A percentile compares a stretch with the other conserved stretches of the same genome.
These are phyloP conservation scores for Eurystomus glaucurus DNA, from an alignment of 2,797 vertebrate species.

Conservation along the genomic window DNA sequence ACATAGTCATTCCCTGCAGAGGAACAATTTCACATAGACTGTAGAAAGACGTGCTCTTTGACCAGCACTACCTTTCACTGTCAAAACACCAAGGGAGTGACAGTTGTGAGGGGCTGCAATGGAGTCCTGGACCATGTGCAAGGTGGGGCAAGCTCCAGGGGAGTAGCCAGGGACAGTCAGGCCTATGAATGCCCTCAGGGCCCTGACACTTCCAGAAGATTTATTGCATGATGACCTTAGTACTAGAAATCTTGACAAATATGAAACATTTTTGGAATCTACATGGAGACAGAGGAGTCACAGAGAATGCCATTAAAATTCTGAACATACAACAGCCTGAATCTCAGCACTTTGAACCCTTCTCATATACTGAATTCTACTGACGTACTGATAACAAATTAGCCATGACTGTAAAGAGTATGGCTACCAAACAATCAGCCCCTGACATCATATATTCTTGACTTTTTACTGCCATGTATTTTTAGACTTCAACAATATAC, in stretches of 20 bases:
- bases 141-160: rapidly evolving
- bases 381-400: not conserved
- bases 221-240: not conserved
- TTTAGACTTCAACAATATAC: constrained; percentile 1
- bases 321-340: not conserved
- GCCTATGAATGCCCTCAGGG: not conserved
- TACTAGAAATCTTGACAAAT: not conserved
- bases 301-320: not conserved
- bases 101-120: rapidly evolving
- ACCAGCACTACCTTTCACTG: rapidly evolving
- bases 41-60: not conserved
- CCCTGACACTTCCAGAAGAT: rapidly evolving
- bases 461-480: not conserved
- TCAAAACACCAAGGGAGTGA: rapidly evolving
- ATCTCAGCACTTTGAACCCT: not conserved
- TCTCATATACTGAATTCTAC: not conserved
- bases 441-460: not conserved
- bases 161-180: rapidly evolving
- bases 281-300: not conserved
- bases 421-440: not conserved
- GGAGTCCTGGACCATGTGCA: not conserved
- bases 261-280: not conserved
- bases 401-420: not conserved
- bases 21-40: not conserved
- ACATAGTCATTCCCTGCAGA: not conserved